Conservation (phyloP, 2,797 vertebrate species). For the Pipistrellus nathusii region DNA sequence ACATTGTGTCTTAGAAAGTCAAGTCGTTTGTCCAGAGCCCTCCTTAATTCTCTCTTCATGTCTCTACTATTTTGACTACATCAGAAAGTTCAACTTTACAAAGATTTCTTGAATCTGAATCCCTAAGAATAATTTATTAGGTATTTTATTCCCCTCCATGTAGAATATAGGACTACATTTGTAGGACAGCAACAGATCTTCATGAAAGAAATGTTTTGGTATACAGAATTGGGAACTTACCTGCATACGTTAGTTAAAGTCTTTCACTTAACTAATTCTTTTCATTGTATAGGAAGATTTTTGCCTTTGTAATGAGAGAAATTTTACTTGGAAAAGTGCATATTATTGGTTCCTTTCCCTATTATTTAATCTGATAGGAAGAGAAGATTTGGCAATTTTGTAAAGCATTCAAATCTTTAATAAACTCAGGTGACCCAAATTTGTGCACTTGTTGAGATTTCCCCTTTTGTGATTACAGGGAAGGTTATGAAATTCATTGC, state of each 20-base stretch:
- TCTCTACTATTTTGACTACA: background rate
- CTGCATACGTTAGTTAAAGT: background rate
- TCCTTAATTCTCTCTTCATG: background rate
- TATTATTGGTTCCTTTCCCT: background rate
- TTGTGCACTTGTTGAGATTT: constrained; percentile 36
- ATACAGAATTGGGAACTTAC: background rate
- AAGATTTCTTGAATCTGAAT: background rate
- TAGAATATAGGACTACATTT: background rate
- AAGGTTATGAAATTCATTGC: constrained; percentile 31
- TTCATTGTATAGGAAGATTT: background rate
- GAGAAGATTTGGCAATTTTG: background rate
- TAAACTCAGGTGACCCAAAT: constrained; percentile 43
- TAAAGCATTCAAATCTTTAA: background rate
- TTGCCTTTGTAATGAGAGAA: background rate
- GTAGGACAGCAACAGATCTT: background rate
- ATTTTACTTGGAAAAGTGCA: background rate
- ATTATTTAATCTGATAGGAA: background rate
- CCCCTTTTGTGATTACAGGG: constrained; percentile 23
- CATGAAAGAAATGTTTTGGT: background rate
- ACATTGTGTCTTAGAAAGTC: background rate
- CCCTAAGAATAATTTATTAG: background rate
- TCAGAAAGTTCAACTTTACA: background rate
- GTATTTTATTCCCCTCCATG: background rate
- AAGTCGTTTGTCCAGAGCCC: background rate
- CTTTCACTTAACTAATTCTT: background rate